phyloP scores from a whole-genome alignment of 1,140 invertebrate genomes.

The Acromyrmex echinatior region DNA sequence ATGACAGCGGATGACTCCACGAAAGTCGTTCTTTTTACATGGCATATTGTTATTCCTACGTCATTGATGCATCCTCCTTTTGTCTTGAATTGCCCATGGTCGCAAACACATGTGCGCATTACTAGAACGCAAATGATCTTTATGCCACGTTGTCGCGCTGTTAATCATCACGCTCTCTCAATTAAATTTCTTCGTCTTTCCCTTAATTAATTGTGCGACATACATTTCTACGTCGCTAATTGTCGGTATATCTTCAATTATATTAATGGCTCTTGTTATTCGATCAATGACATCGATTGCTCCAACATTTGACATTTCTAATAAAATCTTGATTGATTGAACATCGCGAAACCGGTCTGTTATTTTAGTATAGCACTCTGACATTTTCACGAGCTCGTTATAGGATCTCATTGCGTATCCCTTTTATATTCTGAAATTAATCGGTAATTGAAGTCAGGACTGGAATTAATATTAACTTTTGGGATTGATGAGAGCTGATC shows the following conservation, averaged over 20 bases:
- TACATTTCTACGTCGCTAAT: not conserved
- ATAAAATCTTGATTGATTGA: slow-evolving; percentile 12
- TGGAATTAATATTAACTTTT: slow-evolving; percentile 19
- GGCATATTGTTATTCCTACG: slow-evolving; percentile 28
- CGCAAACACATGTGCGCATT: slow-evolving; percentile 3
- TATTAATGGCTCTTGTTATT: not conserved
- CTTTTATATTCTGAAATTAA: not conserved
- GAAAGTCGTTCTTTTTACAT: slow-evolving; percentile 5
- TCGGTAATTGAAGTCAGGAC: slow-evolving; percentile 6
- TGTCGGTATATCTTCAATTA: not conserved
- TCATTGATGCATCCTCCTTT: not conserved
- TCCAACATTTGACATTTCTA: not conserved
- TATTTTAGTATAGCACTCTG: slow-evolving; percentile 1
- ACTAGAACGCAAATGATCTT: slow-evolving; percentile 14
- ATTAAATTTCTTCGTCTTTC: not conserved
- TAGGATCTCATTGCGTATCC: slow-evolving; percentile 14
- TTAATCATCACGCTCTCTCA: not conserved
- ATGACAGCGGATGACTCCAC: not conserved
- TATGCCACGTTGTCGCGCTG: not conserved
- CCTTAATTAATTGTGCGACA: slow-evolving; percentile 10
- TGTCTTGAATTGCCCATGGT: too few species aligned
- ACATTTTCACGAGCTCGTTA: slow-evolving; percentile 26
- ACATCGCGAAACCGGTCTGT: slow-evolving; percentile 7
- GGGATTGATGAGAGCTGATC: not conserved
- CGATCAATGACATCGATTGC: not conserved